Evolutionary conservation across 2,888 invertebrate genomes (phyloP).

Genomic region (Hofmannophila pseudospretella): DNA sequence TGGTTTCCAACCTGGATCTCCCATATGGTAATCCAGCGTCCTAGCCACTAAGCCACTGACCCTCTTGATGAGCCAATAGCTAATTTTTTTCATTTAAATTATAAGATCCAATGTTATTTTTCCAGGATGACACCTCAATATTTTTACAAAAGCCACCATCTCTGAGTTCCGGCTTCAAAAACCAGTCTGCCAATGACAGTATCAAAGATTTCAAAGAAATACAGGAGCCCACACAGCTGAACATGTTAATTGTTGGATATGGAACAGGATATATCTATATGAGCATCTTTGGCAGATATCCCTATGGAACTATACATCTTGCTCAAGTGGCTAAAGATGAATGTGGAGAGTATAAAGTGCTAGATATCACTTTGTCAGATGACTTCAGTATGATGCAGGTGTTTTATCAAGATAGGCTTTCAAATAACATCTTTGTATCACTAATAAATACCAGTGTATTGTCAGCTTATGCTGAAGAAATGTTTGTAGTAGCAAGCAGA

Average conservation of each 20-base stretch:
- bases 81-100: too few relatives aligned
- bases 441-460: slow-evolving; percentile 79
- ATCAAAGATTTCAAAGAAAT: slow-evolving; percentile 78
- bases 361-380: slow-evolving; percentile 83
- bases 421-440: slow-evolving; percentile 63
- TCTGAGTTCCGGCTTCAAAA: slow-evolving; percentile 70
- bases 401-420: slow-evolving; percentile 72
- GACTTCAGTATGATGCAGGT: slow-evolving; percentile 85
- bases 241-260: slow-evolving; percentile 88
- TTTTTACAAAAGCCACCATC: slow-evolving; percentile 78
- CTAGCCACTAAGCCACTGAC: too few relatives aligned
- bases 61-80: too few relatives aligned
- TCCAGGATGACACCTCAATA: slow-evolving; percentile 69
- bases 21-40: too few relatives aligned
- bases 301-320: slow-evolving; percentile 83
- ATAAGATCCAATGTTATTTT: slow-evolving; percentile 12
- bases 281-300: slow-evolving; percentile 90
- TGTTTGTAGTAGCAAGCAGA: slow-evolving; percentile 85
- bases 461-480: slow-evolving; percentile 81
- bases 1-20: too few relatives aligned
- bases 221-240: slow-evolving; percentile 80
- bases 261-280: slow-evolving; percentile 84
- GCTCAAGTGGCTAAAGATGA: slow-evolving; percentile 76
- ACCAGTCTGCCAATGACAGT: slow-evolving; percentile 73
- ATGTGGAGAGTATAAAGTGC: slow-evolving; percentile 75